A percentile compares a stretch with the other conserved stretches of the same genome.
Conservation (phyloP, 2,888 invertebrate species). For the Ectobius pallidus region DNA sequence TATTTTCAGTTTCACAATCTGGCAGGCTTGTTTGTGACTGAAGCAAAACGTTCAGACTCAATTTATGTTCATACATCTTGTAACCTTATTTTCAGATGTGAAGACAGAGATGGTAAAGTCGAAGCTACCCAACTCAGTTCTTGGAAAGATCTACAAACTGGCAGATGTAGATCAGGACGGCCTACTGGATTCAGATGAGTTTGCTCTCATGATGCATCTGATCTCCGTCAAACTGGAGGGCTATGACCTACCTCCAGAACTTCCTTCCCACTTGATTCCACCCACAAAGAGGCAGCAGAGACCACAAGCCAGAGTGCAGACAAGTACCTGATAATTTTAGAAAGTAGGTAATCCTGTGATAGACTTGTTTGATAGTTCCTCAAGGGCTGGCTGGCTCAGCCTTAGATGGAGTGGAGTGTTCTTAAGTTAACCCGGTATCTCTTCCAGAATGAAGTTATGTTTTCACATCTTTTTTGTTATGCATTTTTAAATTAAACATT, state of each 20-base stretch:
- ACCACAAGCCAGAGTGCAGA: neutral
- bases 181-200: constrained; percentile 93
- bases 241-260: constrained; percentile 85
- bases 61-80: too few species aligned
- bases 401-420: neutral
- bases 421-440: too few species aligned
- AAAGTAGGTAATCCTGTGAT: neutral
- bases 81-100: too few species aligned
- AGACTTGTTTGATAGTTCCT: neutral
- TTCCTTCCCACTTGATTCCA: constrained; percentile 90
- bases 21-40: too few species aligned
- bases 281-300: constrained; percentile 70
- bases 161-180: constrained; percentile 97
- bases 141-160: constrained; percentile 98
- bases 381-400: neutral
- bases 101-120: constrained; percentile 97
- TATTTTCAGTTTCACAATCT: too few species aligned
- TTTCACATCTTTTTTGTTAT: too few species aligned
- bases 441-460: too few species aligned
- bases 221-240: constrained; percentile 91
- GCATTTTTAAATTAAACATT: too few species aligned
- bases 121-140: constrained; percentile 94
- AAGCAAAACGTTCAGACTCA: too few species aligned
- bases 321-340: neutral
- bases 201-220: constrained; percentile 96